phyloP scores from a whole-genome alignment of 2,113 vertebrate genomes.

The Pteruthius melanotis region DNA sequence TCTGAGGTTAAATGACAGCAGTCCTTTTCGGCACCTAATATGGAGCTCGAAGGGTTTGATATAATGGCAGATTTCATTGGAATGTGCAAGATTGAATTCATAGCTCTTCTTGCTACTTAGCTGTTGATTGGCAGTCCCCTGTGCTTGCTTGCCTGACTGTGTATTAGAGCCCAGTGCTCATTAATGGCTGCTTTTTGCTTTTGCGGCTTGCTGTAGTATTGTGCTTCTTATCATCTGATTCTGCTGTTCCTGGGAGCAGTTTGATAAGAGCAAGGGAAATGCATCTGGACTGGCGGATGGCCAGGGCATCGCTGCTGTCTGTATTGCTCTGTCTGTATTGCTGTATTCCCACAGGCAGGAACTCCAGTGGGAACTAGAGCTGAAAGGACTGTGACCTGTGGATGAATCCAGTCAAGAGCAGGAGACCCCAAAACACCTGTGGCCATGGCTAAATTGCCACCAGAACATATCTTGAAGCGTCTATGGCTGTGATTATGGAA shows the following conservation, averaged over 20 bases:
- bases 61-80: neutral
- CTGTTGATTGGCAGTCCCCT: neutral
- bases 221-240: neutral
- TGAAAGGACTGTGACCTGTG: neutral
- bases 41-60: neutral
- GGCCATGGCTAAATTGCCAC: neutral
- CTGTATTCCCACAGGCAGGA: neutral
- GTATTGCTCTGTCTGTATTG: neutral
- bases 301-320: neutral
- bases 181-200: neutral
- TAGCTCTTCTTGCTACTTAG: neutral
- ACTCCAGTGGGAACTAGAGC: fast-evolving
- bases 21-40: neutral
- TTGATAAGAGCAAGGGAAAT: neutral
- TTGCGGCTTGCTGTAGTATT: neutral
- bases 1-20: neutral
- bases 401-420: neutral
- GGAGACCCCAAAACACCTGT: fast-evolving
- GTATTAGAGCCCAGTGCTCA: neutral
- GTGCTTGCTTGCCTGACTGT: neutral
- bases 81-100: neutral
- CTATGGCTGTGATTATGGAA: neutral
- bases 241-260: neutral
- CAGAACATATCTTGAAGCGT: fast-evolving
- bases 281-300: neutral